Evolutionary conservation across 2,888 invertebrate species (phyloP), one percentile per base, ranked within the genome.

Genomic region (Argyresthia goedartella): DNA sequence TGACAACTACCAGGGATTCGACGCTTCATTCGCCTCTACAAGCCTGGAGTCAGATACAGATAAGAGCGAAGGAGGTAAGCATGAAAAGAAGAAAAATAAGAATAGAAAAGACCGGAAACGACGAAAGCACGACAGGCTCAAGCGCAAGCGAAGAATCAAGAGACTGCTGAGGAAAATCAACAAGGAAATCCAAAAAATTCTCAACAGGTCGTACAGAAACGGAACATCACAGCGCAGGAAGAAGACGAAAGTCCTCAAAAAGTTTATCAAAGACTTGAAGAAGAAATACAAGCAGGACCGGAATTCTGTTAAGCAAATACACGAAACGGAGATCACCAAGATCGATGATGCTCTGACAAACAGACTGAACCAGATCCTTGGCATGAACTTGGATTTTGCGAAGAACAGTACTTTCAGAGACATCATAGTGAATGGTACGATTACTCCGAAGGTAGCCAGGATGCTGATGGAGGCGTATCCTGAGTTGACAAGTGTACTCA

Each of bases 1-100:
- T 57, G 86, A 85, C 52, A 60, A 79, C 62, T 76, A 84, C 54
- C 72, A 72, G 53, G 82, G 76, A 0, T 69, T 82, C 50, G 84
- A 84, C 50, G 59, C 68, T 0, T 84, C 86, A 0, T 79, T 85
- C 42, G 76, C 57, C 1, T 71, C 69, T 35, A 69, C 0, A 0
- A 70, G 16, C 15, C 56, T 80, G 10, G 59, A 62, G 1, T 73
- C 77, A 0, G 79, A 80, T 49, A 65, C 74, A 0, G 67, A 71
- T 1, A 79, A 36, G 66, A 60, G 51, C 60, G 55, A 36, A 47
- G 61, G 0, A 53, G 61, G 49, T 56, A 57, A 0, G 55, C 61
- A 60, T 51, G 68, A 71, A 53, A 63, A 46, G 2, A 60, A 56
- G 1, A 55, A 55, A 1, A 53, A 55, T 10, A 61, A 60, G 36